A percentile compares a stretch with the other conserved stretches of the same genome.
These are phyloP conservation scores for Azorinus chamasolen DNA, from an alignment of 2,888 invertebrate species.

Conservation along the genomic window DNA sequence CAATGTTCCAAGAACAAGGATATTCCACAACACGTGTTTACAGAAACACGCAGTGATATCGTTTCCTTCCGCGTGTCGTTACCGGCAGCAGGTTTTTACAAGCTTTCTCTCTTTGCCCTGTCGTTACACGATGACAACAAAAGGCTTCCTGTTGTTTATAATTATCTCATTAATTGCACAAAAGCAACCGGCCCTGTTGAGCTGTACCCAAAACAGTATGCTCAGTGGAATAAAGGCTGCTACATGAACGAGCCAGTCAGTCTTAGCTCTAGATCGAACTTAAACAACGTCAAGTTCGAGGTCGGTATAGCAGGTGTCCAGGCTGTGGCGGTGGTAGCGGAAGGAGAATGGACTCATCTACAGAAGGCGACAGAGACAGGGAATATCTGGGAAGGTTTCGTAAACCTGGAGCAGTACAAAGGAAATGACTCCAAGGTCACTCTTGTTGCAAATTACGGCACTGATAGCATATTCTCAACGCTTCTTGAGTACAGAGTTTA, in stretches of 20 bases:
- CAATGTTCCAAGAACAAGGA: constrained; percentile 71
- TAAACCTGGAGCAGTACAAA: constrained; percentile 68
- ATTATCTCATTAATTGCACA: constrained; percentile 71
- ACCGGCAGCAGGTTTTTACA: constrained; percentile 76
- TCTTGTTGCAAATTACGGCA: constrained; percentile 71
- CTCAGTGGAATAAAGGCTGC: constrained; percentile 77
- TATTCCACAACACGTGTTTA: constrained; percentile 66
- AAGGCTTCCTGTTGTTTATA: constrained; percentile 75
- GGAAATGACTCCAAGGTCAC: constrained; percentile 71
- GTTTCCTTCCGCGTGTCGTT: constrained; percentile 69
- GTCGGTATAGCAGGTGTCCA: constrained; percentile 68
- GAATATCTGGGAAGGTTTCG: constrained; percentile 69
- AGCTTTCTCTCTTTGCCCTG: constrained; percentile 76
- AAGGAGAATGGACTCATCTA: constrained; percentile 73
- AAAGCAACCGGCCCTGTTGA: constrained; percentile 41
- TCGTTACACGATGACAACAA: constrained; percentile 74
- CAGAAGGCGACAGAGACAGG: constrained; percentile 60
- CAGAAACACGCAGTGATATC: constrained; percentile 64
- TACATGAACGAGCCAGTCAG: constrained; percentile 70
- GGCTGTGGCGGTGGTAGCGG: constrained; percentile 72
- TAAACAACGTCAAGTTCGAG: constrained; percentile 67
- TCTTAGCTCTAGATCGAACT: constrained; percentile 59
- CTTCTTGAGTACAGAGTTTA: constrained; percentile 72
- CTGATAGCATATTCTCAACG: constrained; percentile 68
- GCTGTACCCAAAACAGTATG: constrained; percentile 76